Evolutionary conservation across 2,888 invertebrate species (phyloP).

Genomic region (Leucophora obtusa): DNA sequence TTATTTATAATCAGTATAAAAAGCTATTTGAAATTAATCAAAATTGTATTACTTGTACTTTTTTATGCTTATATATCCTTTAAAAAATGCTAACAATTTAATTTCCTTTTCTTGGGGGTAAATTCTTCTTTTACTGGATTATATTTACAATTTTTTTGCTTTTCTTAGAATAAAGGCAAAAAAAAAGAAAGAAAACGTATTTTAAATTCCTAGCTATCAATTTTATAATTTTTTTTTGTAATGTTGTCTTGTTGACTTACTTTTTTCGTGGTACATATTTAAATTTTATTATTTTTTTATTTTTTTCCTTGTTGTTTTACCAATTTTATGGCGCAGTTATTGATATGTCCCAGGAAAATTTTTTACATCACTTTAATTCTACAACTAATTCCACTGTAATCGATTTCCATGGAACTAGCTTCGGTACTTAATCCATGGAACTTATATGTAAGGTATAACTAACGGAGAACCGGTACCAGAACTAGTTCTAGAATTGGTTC

Average conservation of each 20-base stretch:
- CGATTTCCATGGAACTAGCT: no score
- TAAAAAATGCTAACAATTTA: neutral
- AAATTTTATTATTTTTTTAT: neutral
- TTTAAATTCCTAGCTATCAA: neutral
- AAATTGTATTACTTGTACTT: conserved; percentile 17
- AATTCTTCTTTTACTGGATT: neutral
- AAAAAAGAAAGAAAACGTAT: neutral
- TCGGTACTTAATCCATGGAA: no score
- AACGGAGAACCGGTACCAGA: no score
- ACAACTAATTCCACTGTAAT: no score
- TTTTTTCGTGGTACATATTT: no score
- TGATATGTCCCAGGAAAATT: no score
- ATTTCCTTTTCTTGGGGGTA: neutral
- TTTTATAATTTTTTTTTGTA: neutral
- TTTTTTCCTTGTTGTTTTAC: no score
- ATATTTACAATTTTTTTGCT: neutral
- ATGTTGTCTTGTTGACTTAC: neutral
- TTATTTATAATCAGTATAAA: conserved; percentile 17
- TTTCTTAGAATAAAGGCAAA: neutral
- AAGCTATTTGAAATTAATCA: conserved; percentile 14
- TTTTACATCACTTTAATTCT: no score
- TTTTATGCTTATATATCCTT: neutral
- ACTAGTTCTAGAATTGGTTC: no score
- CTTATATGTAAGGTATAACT: no score
- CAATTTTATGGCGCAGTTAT: no score